Evolutionary conservation across 1,140 invertebrate genomes (phyloP), one percentile per base, ranked within the genome.

Genomic region (Metaphire vulgaris): DNA sequence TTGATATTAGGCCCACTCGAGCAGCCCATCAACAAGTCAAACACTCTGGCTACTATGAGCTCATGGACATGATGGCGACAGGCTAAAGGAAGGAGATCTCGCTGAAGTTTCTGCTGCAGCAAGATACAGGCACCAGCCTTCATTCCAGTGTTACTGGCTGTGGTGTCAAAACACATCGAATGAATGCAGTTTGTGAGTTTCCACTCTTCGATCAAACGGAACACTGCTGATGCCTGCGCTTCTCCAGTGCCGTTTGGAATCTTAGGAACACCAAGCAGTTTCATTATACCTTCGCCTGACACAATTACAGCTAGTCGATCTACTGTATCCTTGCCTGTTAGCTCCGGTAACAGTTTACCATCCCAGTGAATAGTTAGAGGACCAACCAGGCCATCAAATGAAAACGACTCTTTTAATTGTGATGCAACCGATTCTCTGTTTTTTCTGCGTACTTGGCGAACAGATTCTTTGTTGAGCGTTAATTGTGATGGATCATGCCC

Each of bases 261-360:
- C 80, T 80, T 79, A 69, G 83, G 83, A 41, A 83, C 79, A 29
- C 78, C 76, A 0, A 84, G 71, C 64, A 84, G 74, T 79, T 85
- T 79, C 77, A 81, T 79, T 28, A 80, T 79, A 31, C 76, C 69
- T 15, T 67, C 28, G 16, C 78, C 80, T 76, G 80, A 80, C 30
- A 83, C 79, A 12, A 84, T 71, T 69, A 84, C 79, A 30, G 82
- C 80, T 21, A 84, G 78, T 14, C 83, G 77, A 79, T 85, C 81
- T 26, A 81, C 78, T 72, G 75, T 81, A 76, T 81, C 29, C 41
- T 76, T 76, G 1, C 2, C 2, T 12, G 2, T 26, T 2, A 69
- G 79, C 89, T 90, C 21, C 12, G 21, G 29, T 14, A 30, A 56
- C 26, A 64, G 16, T 31, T 71, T 56, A 26, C 34, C 26, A 21